These are phyloP conservation scores for Sitobion miscanthi DNA, from an alignment of 1,140 invertebrate genomes.

Conservation along the genomic window DNA sequence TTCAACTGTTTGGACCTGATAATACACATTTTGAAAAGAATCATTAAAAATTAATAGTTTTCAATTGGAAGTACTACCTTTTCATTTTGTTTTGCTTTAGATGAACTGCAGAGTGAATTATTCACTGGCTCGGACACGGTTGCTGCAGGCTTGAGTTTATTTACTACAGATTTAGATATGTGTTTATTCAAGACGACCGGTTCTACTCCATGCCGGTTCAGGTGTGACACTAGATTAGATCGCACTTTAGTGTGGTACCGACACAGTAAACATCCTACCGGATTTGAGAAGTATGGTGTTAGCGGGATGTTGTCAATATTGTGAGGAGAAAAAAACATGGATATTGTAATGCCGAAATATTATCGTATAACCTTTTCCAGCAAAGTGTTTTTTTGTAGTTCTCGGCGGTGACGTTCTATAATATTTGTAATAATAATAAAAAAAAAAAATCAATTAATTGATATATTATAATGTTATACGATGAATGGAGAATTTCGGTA, in stretches of 20 bases:
- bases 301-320: constrained; percentile 19
- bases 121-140: constrained; percentile 78
- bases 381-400: too few relatives aligned
- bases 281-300: constrained; percentile 29
- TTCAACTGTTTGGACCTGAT: constrained; percentile 10
- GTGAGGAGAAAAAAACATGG: background rate
- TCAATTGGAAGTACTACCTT: background rate
- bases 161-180: constrained; percentile 73
- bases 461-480: too few relatives aligned
- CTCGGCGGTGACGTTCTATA: background rate
- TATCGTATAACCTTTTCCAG: background rate
- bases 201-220: constrained; percentile 72
- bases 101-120: constrained; percentile 76
- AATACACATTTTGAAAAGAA: background rate
- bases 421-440: background rate
- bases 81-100: background rate
- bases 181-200: constrained; percentile 66
- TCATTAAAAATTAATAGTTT: background rate
- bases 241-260: constrained; percentile 64
- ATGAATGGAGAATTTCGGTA: too few relatives aligned
- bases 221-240: constrained; percentile 75
- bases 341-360: too few relatives aligned
- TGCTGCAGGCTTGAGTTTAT: too few relatives aligned
- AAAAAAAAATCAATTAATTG: background rate
- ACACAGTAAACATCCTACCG: constrained; percentile 52